Conservation (phyloP, 1,140 invertebrate species). For the Drosophila nebulosa region DNA sequence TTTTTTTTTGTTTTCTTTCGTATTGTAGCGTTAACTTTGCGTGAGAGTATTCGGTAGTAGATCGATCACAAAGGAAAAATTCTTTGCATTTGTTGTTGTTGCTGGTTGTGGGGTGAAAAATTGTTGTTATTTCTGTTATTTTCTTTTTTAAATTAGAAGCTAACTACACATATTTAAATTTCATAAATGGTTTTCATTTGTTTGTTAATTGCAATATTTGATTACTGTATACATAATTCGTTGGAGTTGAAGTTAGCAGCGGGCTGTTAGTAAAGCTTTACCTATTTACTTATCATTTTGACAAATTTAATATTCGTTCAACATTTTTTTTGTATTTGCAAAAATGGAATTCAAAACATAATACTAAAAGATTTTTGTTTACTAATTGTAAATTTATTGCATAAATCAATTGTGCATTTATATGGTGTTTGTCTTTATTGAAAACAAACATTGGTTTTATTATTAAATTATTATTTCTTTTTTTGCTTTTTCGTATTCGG, state of each 20-base stretch:
- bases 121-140: slow-evolving; percentile 8
- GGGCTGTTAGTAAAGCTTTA: slow-evolving; percentile 66
- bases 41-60: slow-evolving; percentile 71
- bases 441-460: slow-evolving; percentile 55
- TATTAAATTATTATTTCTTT: slow-evolving; percentile 35
- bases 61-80: slow-evolving; percentile 44
- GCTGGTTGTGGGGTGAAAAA: slow-evolving; percentile 20
- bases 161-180: slow-evolving; percentile 33
- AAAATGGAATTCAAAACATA: slow-evolving; percentile 61
- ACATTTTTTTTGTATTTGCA: not conserved
- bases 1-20: slow-evolving; percentile 63
- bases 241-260: slow-evolving; percentile 33
- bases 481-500: slow-evolving; percentile 10
- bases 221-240: slow-evolving; percentile 32
- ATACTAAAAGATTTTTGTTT: slow-evolving; percentile 56
- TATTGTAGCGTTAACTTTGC: slow-evolving; percentile 67
- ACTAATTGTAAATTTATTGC: slow-evolving; percentile 34
- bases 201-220: slow-evolving; percentile 19
- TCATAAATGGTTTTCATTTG: slow-evolving; percentile 16
- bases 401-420: slow-evolving; percentile 59
- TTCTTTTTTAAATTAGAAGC: slow-evolving; percentile 40
- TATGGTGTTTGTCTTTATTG: slow-evolving; percentile 26
- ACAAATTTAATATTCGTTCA: slow-evolving; percentile 15
- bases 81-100: slow-evolving; percentile 39
- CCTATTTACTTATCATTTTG: slow-evolving; percentile 54